A percentile compares a stretch with the other conserved stretches of the same genome.
These are phyloP conservation scores for Antennarius striatus DNA, from an alignment of 2,113 vertebrate genomes.

Conservation along the genomic window DNA sequence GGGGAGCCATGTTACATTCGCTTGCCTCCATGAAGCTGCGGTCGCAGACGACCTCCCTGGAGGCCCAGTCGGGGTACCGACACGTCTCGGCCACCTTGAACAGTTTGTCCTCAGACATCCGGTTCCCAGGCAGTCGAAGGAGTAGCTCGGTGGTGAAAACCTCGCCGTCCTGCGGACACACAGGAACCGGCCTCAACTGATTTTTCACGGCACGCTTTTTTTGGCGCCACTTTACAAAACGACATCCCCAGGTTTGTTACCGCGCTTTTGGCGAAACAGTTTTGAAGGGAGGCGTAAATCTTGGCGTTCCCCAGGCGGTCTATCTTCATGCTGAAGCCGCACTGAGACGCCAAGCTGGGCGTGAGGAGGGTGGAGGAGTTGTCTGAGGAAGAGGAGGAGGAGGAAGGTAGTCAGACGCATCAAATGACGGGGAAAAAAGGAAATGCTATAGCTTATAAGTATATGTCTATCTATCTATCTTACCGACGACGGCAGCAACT, in stretches of 20 bases:
- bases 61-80: constrained; percentile 61
- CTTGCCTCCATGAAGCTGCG: constrained; percentile 76
- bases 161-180: constrained; percentile 48
- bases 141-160: constrained; percentile 53
- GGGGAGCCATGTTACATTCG: background rate
- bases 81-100: constrained; percentile 68
- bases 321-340: constrained; percentile 70
- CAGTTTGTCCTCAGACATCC: constrained; percentile 37
- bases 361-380: constrained; percentile 58
- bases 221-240: background rate
- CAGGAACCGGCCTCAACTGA: rapidly evolving
- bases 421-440: rapidly evolving
- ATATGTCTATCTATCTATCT: constrained; percentile 6
- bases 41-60: constrained; percentile 74
- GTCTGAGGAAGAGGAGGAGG: constrained; percentile 51
- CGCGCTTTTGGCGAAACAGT: constrained; percentile 71
- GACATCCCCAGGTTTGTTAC: constrained; percentile 34
- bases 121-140: constrained; percentile 50
- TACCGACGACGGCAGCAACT: constrained; percentile 67
- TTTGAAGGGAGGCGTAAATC: constrained; percentile 73
- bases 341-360: constrained; percentile 59
- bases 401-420: background rate
- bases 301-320: constrained; percentile 54
- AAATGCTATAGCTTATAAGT: too few species aligned
- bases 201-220: background rate